phyloP scores from a whole-genome alignment of 2,888 invertebrate genomes.

The Heterodera filipjevi region DNA sequence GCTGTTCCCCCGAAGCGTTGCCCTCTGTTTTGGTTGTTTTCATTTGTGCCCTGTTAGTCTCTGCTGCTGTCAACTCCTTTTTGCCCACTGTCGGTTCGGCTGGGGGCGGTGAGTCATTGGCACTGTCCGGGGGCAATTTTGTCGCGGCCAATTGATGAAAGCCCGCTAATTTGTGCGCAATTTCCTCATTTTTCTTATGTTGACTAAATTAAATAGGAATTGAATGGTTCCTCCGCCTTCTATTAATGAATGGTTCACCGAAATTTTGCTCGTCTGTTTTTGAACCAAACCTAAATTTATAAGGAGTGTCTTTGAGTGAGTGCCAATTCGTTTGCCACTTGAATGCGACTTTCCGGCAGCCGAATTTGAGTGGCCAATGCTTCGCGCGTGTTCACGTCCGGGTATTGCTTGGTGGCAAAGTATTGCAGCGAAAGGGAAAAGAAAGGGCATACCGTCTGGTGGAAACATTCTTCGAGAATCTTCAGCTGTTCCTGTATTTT shows the following conservation, averaged over 20 bases:
- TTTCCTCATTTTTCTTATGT: background rate
- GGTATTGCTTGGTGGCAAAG: constrained; percentile 70
- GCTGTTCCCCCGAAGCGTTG: background rate
- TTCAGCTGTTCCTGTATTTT: background rate
- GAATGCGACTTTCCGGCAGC: constrained; percentile 93
- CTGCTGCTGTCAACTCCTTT: background rate
- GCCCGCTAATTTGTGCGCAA: background rate
- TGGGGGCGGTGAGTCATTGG: constrained; percentile 22
- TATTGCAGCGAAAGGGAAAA: background rate
- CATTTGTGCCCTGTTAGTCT: background rate
- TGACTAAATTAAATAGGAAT: background rate
- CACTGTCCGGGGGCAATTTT: background rate
- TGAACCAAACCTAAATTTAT: constrained; percentile 28
- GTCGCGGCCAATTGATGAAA: background rate
- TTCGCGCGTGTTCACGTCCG: constrained; percentile 98
- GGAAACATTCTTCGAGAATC: background rate
- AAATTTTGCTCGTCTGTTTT: constrained; percentile 26
- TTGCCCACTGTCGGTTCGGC: constrained; percentile 25
- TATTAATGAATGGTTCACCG: background rate
- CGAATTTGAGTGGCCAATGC: constrained; percentile 96
- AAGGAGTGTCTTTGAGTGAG: background rate
- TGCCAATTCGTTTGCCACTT: constrained; percentile 77
- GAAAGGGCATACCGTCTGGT: background rate
- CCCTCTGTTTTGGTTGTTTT: background rate
- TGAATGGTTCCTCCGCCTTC: background rate